Conservation (phyloP, 92 coral and sea anemone species). For the Epizoanthus illoricatus region DNA sequence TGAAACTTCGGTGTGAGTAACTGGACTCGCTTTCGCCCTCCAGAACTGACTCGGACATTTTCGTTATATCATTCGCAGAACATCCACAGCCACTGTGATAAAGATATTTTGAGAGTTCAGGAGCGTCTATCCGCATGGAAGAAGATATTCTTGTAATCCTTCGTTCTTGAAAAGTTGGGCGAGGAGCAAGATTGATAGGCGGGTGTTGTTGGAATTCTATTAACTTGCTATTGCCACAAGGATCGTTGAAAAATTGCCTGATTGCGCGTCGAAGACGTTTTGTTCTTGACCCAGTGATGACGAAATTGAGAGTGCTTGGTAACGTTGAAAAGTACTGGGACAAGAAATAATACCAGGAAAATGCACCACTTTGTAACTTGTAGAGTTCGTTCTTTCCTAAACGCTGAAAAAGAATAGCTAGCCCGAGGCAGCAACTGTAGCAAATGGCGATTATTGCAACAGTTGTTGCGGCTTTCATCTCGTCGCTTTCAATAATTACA, state of each 20-base stretch:
- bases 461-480: conserved; percentile 30
- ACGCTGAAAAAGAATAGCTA: conserved; percentile 13
- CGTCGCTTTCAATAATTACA: conserved; percentile 10
- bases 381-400: conserved; percentile 10
- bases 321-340: background rate
- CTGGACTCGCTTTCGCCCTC: too few species aligned
- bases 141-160: too few species aligned
- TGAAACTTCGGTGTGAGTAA: too few species aligned
- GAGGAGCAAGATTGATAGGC: conserved; percentile 26
- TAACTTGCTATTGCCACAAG: conserved; percentile 23
- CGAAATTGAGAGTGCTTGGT: conserved; percentile 6
- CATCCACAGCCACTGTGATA: too few species aligned
- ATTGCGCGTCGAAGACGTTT: conserved; percentile 25
- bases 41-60: too few species aligned
- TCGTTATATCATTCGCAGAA: too few species aligned
- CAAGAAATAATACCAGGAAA: background rate
- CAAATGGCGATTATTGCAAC: conserved; percentile 9
- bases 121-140: too few species aligned
- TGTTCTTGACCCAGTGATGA: conserved; percentile 19
- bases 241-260: background rate
- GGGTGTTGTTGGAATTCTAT: conserved; percentile 31
- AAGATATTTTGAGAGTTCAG: too few species aligned
- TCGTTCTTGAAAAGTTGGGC: conserved; percentile 10
- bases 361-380: background rate
- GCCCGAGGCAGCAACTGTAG: conserved; percentile 15